A percentile compares a stretch with the other conserved stretches of the same genome.
These are phyloP conservation scores for Jordanella pulchra DNA, from an alignment of 2,797 vertebrate genomes.

Conservation along the genomic window DNA sequence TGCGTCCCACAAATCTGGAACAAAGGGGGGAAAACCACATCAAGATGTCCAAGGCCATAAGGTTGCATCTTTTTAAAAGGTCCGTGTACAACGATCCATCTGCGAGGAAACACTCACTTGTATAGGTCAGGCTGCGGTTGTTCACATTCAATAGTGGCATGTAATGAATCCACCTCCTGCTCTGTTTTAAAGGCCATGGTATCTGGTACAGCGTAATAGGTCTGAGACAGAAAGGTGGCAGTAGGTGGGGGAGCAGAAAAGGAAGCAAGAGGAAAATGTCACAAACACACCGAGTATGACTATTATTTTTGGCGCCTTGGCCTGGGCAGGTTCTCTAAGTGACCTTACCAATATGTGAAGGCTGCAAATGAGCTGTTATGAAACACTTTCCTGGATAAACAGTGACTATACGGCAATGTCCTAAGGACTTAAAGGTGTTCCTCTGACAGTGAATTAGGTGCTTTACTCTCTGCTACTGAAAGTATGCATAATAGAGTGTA, in stretches of 20 bases:
- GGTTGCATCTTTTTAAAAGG: conserved; percentile 17
- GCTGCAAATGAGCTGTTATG: conserved; percentile 23
- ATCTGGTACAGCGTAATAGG: conserved; percentile 93
- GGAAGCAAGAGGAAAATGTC: conserved; percentile 70
- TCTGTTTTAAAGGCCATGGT: conserved; percentile 93
- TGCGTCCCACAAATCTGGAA: conserved; percentile 93
- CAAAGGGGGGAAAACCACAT: conserved; percentile 26
- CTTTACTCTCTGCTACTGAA: not conserved
- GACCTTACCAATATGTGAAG: conserved; percentile 17
- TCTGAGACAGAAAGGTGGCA: conserved; percentile 74
- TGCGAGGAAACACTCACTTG: conserved; percentile 84
- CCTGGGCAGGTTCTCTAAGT: conserved; percentile 38
- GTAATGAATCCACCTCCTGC: conserved; percentile 88
- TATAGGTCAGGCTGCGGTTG: conserved; percentile 99
- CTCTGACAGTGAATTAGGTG: conserved; percentile 7
- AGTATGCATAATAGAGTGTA: not conserved
- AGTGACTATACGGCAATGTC: conserved; percentile 6
- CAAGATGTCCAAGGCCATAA: conserved; percentile 15
- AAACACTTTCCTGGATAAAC: conserved; percentile 32
- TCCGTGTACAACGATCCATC: conserved; percentile 27
- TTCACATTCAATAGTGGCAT: conserved; percentile 97
- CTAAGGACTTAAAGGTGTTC: conserved; percentile 40
- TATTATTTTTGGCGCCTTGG: conserved; percentile 38
- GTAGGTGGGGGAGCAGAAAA: conserved; percentile 22
- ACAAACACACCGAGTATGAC: conserved; percentile 49